phyloP scores from a whole-genome alignment of 2,797 vertebrate species.

The Chaunax sp. region DNA sequence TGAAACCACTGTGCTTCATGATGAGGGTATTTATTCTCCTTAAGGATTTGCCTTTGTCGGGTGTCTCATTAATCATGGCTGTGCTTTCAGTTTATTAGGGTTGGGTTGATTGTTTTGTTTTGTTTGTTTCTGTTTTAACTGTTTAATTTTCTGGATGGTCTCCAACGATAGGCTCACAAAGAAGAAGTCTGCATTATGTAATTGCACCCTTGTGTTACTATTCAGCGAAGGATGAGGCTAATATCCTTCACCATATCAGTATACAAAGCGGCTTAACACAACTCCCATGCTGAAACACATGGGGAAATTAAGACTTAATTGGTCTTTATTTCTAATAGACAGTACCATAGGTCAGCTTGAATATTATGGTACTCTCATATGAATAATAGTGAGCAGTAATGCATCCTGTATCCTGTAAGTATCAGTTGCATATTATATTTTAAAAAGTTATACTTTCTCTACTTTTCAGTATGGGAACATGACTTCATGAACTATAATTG shows the following conservation, averaged over 20 bases:
- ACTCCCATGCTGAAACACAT: slow-evolving; percentile 57
- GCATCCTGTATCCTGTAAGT: background rate
- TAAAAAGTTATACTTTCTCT: background rate
- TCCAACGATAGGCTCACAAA: slow-evolving; percentile 90
- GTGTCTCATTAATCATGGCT: slow-evolving; percentile 84
- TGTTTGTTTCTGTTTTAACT: slow-evolving; percentile 75
- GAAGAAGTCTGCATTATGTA: slow-evolving; percentile 84
- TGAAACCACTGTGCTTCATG: slow-evolving; percentile 61
- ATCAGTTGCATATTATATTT: slow-evolving; percentile 4
- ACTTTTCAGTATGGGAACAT: background rate
- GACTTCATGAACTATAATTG: background rate
- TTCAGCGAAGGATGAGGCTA: slow-evolving; percentile 59
- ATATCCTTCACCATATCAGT: slow-evolving; percentile 66
- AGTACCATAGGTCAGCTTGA: slow-evolving; percentile 33
- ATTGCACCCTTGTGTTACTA: slow-evolving; percentile 68
- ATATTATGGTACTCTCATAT: slow-evolving; percentile 19
- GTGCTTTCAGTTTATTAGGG: slow-evolving; percentile 82
- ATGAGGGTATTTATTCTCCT: slow-evolving; percentile 62
- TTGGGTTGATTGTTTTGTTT: slow-evolving; percentile 86
- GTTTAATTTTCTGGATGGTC: slow-evolving; percentile 84
- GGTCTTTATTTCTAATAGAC: slow-evolving; percentile 46
- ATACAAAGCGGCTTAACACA: slow-evolving; percentile 65
- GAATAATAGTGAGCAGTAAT: background rate
- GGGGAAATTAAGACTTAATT: slow-evolving; percentile 61
- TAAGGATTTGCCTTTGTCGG: slow-evolving; percentile 68